A percentile compares a stretch with the other conserved stretches of the same genome.
phyloP scores from a whole-genome alignment of 2,888 invertebrate species.

The Heliconius ethilla region DNA sequence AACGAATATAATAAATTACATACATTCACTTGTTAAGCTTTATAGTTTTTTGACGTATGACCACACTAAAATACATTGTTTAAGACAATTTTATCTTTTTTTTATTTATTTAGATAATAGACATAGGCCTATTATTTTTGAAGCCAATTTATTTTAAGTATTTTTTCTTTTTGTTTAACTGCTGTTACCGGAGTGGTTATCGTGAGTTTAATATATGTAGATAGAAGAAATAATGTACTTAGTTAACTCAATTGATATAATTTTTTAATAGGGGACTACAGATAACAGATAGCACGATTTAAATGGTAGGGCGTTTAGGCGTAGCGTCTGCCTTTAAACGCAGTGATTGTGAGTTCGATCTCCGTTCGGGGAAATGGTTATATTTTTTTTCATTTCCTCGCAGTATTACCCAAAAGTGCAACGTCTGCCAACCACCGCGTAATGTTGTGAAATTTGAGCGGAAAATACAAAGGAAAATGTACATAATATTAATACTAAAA shows the following conservation, averaged over 20 bases:
- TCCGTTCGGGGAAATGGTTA: not conserved
- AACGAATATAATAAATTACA: conserved; percentile 10
- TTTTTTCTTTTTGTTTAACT: not conserved
- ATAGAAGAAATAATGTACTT: not conserved
- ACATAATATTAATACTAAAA: no score
- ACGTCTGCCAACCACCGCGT: not conserved
- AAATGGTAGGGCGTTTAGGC: not conserved
- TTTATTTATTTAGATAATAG: conserved; percentile 11
- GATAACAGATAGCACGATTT: not conserved
- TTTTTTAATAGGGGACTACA: not conserved
- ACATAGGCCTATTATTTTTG: not conserved
- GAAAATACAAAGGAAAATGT: no score
- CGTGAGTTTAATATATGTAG: not conserved
- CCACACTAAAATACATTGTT: conserved; percentile 1
- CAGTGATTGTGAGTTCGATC: not conserved
- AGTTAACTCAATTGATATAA: not conserved
- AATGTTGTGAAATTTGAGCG: not conserved
- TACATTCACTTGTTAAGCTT: conserved; percentile 5
- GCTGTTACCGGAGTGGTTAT: not conserved
- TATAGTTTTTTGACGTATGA: conserved; percentile 25
- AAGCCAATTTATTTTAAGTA: conserved; percentile 1
- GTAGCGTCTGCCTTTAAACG: not conserved
- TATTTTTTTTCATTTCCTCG: not conserved
- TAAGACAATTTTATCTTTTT: not conserved
- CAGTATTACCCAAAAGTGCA: not conserved